Percentiles rank a stretch among this genome's conserved stretches.
These are phyloP conservation scores for Cheilinus undulatus DNA, from an alignment of 2,113 vertebrate genomes.

Conservation along the genomic window DNA sequence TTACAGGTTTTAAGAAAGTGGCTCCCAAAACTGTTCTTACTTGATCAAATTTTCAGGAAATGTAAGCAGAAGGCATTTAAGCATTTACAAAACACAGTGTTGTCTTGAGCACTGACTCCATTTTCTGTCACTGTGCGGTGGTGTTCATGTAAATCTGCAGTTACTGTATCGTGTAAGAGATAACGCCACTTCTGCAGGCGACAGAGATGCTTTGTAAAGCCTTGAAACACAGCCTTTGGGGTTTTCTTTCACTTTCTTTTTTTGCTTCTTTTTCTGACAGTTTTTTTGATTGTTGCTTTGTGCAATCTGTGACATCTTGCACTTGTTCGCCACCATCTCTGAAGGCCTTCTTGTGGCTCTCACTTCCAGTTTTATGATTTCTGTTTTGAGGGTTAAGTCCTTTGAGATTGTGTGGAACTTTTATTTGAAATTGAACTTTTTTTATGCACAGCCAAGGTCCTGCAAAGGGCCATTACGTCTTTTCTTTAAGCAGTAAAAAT, in stretches of 20 bases:
- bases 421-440: slow-evolving; percentile 34
- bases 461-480: slow-evolving; percentile 54
- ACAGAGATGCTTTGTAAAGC: slow-evolving; percentile 35
- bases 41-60: neutral
- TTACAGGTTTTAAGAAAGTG: neutral
- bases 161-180: slow-evolving; percentile 27
- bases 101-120: slow-evolving; percentile 28
- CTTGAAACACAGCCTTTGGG: slow-evolving; percentile 34
- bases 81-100: neutral
- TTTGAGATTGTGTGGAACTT: slow-evolving; percentile 64
- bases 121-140: slow-evolving; percentile 19
- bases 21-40: neutral
- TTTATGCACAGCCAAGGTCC: slow-evolving; percentile 65
- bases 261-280: neutral
- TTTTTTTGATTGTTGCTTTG: slow-evolving; percentile 16
- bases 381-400: slow-evolving; percentile 25
- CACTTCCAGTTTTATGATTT: slow-evolving; percentile 14
- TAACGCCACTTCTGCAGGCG: neutral
- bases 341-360: slow-evolving; percentile 7
- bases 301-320: slow-evolving; percentile 59
- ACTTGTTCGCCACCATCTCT: slow-evolving; percentile 47
- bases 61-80: neutral
- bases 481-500: slow-evolving; percentile 68
- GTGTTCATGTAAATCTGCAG: slow-evolving; percentile 48
- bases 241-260: neutral